These are phyloP conservation scores for Holacanthus passer DNA, from an alignment of 2,113 vertebrate species.

Conservation along the genomic window DNA sequence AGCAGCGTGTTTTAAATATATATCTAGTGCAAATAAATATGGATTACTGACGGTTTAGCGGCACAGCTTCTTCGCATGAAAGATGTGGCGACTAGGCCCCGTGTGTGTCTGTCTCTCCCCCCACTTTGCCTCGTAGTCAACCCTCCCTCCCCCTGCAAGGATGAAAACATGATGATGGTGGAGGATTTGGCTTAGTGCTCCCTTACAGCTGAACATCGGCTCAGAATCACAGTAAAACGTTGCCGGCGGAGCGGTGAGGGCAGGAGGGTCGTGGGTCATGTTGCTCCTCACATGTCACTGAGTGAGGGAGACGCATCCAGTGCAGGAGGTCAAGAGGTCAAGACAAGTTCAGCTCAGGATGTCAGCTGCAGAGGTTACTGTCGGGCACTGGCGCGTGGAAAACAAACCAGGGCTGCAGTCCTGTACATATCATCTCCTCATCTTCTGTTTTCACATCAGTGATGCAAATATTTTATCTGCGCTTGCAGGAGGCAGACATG, in stretches of 20 bases:
- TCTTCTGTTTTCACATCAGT: neutral
- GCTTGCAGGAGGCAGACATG: neutral
- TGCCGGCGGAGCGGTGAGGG: neutral
- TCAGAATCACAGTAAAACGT: neutral
- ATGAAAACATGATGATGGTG: constrained; percentile 77
- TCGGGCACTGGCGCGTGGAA: constrained; percentile 4
- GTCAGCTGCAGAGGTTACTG: constrained; percentile 50
- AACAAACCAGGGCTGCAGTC: neutral
- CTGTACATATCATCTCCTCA: neutral
- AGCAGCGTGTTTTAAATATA: neutral
- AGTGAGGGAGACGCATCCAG: constrained; percentile 51
- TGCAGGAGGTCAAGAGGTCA: constrained; percentile 73
- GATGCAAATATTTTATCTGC: neutral
- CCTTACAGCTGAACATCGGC: constrained; percentile 16
- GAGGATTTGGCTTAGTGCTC: constrained; percentile 61
- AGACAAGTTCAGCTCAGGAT: constrained; percentile 66
- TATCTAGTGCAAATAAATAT: constrained; percentile 28
- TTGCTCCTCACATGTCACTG: constrained; percentile 37
- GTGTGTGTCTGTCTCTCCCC: constrained; percentile 62
- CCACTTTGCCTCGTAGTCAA: constrained; percentile 70
- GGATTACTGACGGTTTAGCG: constrained; percentile 75
- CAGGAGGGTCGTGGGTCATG: constrained; percentile 22
- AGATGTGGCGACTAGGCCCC: constrained; percentile 78
- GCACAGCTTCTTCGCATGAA: constrained; percentile 77
- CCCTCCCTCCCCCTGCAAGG: constrained; percentile 75